These are phyloP conservation scores for Helicoverpa assulta DNA, from an alignment of 2,888 invertebrate species.

Conservation along the genomic window DNA sequence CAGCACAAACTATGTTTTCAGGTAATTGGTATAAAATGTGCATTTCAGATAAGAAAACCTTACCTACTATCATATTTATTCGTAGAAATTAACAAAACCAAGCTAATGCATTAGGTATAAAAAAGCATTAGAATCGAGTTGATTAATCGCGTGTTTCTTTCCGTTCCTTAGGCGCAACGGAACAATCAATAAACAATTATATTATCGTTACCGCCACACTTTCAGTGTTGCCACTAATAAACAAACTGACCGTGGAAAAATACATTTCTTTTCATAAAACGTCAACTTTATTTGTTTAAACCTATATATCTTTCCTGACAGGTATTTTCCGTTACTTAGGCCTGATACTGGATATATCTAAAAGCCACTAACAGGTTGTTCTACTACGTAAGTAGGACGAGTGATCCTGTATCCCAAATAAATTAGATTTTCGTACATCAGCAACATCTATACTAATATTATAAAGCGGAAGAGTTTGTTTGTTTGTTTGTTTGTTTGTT, in stretches of 20 bases:
- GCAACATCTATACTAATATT: too few species aligned
- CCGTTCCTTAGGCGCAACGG: neutral
- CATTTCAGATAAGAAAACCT: neutral
- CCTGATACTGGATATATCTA: neutral
- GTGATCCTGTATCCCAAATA: neutral
- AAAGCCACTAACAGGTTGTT: neutral
- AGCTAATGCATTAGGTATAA: neutral
- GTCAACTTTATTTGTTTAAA: slow-evolving; percentile 27
- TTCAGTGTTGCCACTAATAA: slow-evolving; percentile 6
- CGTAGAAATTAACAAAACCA: neutral
- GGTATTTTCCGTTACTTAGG: slow-evolving; percentile 6
- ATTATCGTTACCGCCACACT: slow-evolving; percentile 51
- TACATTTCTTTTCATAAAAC: slow-evolving; percentile 13
- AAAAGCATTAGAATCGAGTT: slow-evolving; percentile 27
- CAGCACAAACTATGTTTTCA: too few species aligned
- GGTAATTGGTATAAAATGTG: too few species aligned
- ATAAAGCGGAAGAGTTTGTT: too few species aligned
- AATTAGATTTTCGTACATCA: slow-evolving; percentile 7
- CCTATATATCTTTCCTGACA: slow-evolving; percentile 20
- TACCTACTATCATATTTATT: neutral
- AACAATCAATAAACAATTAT: slow-evolving; percentile 62
- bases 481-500: too few species aligned
- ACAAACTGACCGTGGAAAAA: slow-evolving; percentile 32
- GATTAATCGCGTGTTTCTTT: slow-evolving; percentile 48
- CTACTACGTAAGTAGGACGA: neutral